Evolutionary conservation across 2,797 vertebrate species (phyloP).

Genomic region (Euphonia xanthogaster): DNA sequence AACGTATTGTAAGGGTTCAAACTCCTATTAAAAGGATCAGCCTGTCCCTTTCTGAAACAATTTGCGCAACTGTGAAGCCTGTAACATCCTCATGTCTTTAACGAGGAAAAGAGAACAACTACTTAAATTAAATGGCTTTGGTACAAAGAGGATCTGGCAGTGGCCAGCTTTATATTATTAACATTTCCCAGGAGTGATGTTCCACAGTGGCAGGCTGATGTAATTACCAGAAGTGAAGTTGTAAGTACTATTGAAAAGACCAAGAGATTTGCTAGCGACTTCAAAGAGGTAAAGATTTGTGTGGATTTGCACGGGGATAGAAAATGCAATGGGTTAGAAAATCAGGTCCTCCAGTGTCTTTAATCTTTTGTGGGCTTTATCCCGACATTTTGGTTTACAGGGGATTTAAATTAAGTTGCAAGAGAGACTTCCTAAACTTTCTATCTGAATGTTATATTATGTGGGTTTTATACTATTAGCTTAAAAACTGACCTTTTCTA

Average conservation of each 20-base stretch:
- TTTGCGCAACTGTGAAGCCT: neutral
- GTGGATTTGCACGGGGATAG: conserved; percentile 52
- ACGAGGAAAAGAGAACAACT: neutral
- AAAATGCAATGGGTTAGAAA: conserved; percentile 63
- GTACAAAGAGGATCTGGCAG: conserved; percentile 28
- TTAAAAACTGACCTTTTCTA: conserved; percentile 34
- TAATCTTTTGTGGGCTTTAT: conserved; percentile 57
- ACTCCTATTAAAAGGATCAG: neutral
- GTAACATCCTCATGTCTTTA: neutral
- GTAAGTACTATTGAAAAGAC: conserved; percentile 62
- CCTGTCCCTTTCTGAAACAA: neutral
- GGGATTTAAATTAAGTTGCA: conserved; percentile 61
- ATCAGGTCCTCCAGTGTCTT: conserved; percentile 41
- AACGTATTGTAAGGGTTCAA: neutral
- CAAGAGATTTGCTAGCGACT: conserved; percentile 24
- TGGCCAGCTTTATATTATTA: conserved; percentile 50
- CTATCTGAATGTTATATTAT: neutral
- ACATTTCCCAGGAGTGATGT: conserved; percentile 39
- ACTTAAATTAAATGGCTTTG: conserved; percentile 26
- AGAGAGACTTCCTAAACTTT: conserved; percentile 55
- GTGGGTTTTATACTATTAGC: conserved; percentile 12
- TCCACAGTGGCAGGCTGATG: conserved; percentile 52
- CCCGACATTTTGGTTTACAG: conserved; percentile 7
- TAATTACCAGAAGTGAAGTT: conserved; percentile 56
- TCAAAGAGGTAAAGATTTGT: conserved; percentile 63